Percentiles rank a stretch among this genome's conserved stretches.
phyloP scores from a whole-genome alignment of 2,113 vertebrate genomes.

The Stictonetta naevosa region DNA sequence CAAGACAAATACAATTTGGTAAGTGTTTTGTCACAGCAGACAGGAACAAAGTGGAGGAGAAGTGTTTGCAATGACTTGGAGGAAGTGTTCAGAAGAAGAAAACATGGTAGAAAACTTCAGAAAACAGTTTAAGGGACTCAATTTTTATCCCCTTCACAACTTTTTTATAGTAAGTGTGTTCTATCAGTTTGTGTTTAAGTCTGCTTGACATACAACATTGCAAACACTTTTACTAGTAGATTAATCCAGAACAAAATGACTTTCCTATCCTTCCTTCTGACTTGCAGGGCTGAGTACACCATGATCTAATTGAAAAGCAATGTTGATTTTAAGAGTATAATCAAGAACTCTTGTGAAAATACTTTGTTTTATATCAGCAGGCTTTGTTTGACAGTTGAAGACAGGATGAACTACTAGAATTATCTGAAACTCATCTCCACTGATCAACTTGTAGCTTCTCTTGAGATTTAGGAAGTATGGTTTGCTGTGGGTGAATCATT shows the following conservation, averaged over 20 bases:
- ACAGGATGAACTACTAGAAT: background rate
- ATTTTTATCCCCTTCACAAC: background rate
- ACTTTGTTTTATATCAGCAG: background rate
- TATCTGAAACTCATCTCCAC: background rate
- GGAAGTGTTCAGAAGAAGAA: background rate
- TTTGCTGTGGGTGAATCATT: accelerated
- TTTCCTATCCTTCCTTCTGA: background rate
- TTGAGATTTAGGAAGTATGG: background rate
- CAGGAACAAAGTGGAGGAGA: background rate
- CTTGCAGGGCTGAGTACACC: background rate
- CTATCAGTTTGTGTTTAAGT: background rate
- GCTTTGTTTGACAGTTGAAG: background rate
- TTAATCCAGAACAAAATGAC: background rate
- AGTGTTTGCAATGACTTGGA: background rate
- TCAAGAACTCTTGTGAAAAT: background rate
- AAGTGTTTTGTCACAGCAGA: background rate
- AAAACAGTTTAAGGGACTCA: background rate
- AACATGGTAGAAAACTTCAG: background rate
- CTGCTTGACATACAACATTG: background rate
- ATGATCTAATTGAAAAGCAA: background rate
- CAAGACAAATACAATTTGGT: background rate
- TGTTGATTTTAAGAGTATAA: background rate
- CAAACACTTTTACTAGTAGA: background rate
- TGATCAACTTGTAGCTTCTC: background rate
- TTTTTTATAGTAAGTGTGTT: background rate